Base-by-base conservation (phyloP, 2,797 vertebrate genomes). In the Potorous gilbertii region DNA sequence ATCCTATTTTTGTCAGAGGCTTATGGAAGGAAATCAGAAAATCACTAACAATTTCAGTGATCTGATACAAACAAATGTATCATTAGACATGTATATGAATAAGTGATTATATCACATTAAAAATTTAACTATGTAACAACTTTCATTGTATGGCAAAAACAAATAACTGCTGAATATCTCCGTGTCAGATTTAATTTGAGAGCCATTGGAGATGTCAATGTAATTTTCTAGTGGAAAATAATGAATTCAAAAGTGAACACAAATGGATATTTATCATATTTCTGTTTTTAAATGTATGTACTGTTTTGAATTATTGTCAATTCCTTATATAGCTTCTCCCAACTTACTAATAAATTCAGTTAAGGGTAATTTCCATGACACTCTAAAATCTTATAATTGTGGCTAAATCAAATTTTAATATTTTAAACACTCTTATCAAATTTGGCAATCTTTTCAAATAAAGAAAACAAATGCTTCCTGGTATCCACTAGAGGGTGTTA, bases 401-500 rank as follows among this genome's bases (percentile, higher is more conserved):
- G 21, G 8, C 46, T 81, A 24, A 8, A 87, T 0, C 40, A 27
- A 10, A 87, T 50, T 1, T 87, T 10, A 87, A 87, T 2, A 46
- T 87, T 87, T 81, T 46, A 4, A 27, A 81, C 27, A 24, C 21
- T 54, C 14, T 89, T 93, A 94, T n/a, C 56, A 55, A 34, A 55
- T 94, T 16, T 59, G 90, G 34, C 2, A 52, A 21, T 56, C 93
- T 92, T 91, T 46, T 28, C 10, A 0, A 4, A 50, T 87, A 50
- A 50, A 24, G 74, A 28, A 74, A 46, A 40, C 1, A 87, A 87
- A 87, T 87, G 21, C 74, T 87, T 87, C 27, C 21, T 27, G 55
- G 57, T 29, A 31, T 91, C 97, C 98, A 98, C 94, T 52, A 98
- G 98, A 97, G 97, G 98, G 97, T 27, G 81, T 9, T 91, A 95